A percentile compares a stretch with the other conserved stretches of the same genome.
Conservation (phyloP, 1,140 invertebrate species). For the Papilio glaucus region DNA sequence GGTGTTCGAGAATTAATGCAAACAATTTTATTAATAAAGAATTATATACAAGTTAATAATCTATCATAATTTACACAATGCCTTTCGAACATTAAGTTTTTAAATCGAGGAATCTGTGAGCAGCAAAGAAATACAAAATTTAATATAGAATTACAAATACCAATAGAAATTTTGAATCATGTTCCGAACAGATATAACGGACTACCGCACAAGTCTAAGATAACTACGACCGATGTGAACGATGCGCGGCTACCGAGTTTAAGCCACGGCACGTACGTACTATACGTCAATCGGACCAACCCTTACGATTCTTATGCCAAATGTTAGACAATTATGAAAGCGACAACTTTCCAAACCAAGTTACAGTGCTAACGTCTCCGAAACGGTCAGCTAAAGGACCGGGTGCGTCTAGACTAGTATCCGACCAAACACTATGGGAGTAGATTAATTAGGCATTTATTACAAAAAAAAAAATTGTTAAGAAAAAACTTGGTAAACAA, state of each 20-base stretch:
- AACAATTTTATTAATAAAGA: slow-evolving; percentile 25
- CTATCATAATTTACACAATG: slow-evolving; percentile 7
- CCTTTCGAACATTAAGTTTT: slow-evolving; percentile 7
- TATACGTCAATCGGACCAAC: slow-evolving; percentile 41
- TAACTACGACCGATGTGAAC: too few species aligned
- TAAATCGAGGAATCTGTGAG: slow-evolving; percentile 1
- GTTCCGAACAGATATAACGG: neutral
- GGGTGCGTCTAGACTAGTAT: neutral
- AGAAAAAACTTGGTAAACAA: neutral
- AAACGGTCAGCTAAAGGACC: neutral
- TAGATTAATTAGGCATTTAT: neutral
- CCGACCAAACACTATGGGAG: slow-evolving; percentile 5
- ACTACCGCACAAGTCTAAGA: slow-evolving; percentile 61
- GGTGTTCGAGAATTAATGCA: slow-evolving; percentile 10
- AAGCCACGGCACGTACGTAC: too few species aligned
- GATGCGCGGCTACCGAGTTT: too few species aligned
- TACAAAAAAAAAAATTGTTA: neutral
- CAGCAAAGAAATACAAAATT: slow-evolving; percentile 14
- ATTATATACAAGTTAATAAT: slow-evolving; percentile 22
- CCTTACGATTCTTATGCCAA: slow-evolving; percentile 69
- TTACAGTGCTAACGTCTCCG: slow-evolving; percentile 62
- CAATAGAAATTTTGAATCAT: slow-evolving; percentile 4
- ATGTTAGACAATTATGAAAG: slow-evolving; percentile 72
- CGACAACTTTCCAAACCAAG: slow-evolving; percentile 71
- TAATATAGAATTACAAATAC: neutral